Evolutionary conservation across 1,140 invertebrate genomes (phyloP).

Genomic region (Kradibia gibbosae): DNA sequence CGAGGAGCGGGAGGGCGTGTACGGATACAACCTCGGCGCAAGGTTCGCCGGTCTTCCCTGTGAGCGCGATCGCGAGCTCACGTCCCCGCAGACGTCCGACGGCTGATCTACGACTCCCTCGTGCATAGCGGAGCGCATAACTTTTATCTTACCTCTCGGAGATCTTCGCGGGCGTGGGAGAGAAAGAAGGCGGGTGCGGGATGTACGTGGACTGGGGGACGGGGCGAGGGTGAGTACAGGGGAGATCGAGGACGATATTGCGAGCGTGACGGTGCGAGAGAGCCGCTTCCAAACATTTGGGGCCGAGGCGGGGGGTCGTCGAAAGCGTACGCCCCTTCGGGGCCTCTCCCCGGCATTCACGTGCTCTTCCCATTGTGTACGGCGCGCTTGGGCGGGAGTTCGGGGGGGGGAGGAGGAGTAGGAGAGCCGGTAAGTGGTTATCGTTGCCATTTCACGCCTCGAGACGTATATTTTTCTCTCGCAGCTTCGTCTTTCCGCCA

Average conservation of each 20-base stretch:
- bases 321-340: conserved; percentile 10
- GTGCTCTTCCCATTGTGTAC: neutral
- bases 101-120: conserved; percentile 71
- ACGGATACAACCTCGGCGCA: conserved; percentile 29
- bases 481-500: neutral
- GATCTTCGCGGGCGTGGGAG: conserved; percentile 53
- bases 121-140: conserved; percentile 71
- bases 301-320: conserved; percentile 47
- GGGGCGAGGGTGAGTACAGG: conserved; percentile 40
- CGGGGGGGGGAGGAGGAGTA: conserved; percentile 20
- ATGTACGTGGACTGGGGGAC: no score
- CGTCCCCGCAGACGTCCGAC: conserved; percentile 71
- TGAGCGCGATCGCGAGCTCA: conserved; percentile 50
- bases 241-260: conserved; percentile 12
- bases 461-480: conserved; percentile 43
- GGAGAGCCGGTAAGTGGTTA: conserved; percentile 50
- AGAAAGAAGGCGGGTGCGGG: conserved; percentile 26
- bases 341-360: neutral
- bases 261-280: conserved; percentile 28
- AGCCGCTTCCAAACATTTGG: conserved; percentile 55
- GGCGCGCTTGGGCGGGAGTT: neutral
- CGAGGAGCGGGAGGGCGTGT: no score
- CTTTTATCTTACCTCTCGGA: conserved; percentile 71
- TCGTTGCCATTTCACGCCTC: conserved; percentile 55
- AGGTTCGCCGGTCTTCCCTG: conserved; percentile 41